Conservation (phyloP, 2,888 invertebrate genomes). For the Drosophila recens region DNA sequence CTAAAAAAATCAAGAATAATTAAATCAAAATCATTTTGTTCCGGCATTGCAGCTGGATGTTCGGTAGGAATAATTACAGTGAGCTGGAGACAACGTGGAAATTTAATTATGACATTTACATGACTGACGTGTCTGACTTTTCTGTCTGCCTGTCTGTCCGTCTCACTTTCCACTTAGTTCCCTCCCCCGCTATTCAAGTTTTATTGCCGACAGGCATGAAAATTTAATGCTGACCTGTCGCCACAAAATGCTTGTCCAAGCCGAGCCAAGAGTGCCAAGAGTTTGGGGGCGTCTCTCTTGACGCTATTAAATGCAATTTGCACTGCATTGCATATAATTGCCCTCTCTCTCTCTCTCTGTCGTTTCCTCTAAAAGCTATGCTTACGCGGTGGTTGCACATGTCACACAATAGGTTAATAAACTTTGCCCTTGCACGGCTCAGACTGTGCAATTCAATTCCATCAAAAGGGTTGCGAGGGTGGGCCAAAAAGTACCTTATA, state of each 20-base stretch:
- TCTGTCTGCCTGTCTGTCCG: neutral
- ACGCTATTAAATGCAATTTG: constrained; percentile 51
- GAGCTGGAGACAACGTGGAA: constrained; percentile 20
- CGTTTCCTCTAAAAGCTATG: neutral
- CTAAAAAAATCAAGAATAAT: constrained; percentile 5
- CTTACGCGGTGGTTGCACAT: constrained; percentile 37
- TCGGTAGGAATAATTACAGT: neutral
- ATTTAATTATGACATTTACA: too few relatives aligned
- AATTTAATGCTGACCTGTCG: constrained; percentile 49
- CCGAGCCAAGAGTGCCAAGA: neutral
- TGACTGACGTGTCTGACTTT: too few relatives aligned
- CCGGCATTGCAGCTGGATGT: neutral
- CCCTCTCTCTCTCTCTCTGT: neutral
- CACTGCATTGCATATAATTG: constrained; percentile 23
- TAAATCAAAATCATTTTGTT: constrained; percentile 7
- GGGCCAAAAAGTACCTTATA: neutral
- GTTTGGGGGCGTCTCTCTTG: constrained; percentile 6
- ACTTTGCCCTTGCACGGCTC: constrained; percentile 51
- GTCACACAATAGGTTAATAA: constrained; percentile 53
- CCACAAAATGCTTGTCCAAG: neutral
- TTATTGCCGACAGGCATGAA: constrained; percentile 44
- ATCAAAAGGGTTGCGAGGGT: constrained; percentile 29
- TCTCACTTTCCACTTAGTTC: too few relatives aligned
- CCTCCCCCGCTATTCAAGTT: neutral
- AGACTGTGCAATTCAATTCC: constrained; percentile 33